These are phyloP conservation scores for Hydropsyche betteni DNA, from an alignment of 2,888 invertebrate species.

Conservation along the genomic window DNA sequence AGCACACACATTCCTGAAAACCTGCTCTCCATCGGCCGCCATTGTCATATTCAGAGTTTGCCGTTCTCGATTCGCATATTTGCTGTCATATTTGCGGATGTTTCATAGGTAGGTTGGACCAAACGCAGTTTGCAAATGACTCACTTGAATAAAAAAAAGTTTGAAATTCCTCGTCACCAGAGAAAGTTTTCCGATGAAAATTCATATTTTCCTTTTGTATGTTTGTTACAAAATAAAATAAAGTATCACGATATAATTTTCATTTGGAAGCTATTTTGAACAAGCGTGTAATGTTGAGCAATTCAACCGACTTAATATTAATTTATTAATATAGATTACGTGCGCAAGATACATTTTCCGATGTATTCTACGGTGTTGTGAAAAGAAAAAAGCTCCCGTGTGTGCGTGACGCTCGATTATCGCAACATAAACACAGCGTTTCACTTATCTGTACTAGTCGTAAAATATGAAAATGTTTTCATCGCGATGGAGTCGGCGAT, in stretches of 20 bases:
- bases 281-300: too few relatives aligned
- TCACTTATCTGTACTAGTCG: neutral
- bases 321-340: too few relatives aligned
- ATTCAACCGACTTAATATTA: too few relatives aligned
- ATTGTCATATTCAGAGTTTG: conserved; percentile 23
- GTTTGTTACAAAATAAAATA: too few relatives aligned
- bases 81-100: neutral
- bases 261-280: too few relatives aligned
- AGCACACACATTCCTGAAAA: conserved; percentile 33
- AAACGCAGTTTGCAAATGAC: too few relatives aligned
- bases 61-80: conserved; percentile 3
- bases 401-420: conserved; percentile 23
- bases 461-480: neutral
- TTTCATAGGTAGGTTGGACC: too few relatives aligned
- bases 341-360: too few relatives aligned
- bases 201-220: too few relatives aligned
- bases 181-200: too few relatives aligned
- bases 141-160: too few relatives aligned
- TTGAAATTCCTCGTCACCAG: neutral
- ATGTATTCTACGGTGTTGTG: neutral
- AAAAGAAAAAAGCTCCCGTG: neutral
- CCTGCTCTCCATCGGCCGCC: conserved; percentile 18
- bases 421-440: conserved; percentile 8
- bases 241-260: too few relatives aligned
- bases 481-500: neutral